Conservation (phyloP, 2,888 invertebrate species). For the Corythucha ciliata region DNA sequence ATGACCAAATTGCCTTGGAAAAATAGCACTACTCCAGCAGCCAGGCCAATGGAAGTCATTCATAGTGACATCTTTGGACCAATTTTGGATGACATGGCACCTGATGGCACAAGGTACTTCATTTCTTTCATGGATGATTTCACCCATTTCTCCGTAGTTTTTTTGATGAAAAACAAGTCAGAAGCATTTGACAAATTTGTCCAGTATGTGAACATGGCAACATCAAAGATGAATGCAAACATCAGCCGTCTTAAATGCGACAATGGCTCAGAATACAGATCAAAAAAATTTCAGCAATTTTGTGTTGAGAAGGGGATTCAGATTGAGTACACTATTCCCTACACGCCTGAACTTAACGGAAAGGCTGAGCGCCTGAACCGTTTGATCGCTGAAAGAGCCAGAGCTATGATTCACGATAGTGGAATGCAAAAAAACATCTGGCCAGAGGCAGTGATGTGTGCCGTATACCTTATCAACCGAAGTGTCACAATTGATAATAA, state of each 20-base stretch:
- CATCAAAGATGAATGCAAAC: neutral
- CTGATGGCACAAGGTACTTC: slow-evolving; percentile 15
- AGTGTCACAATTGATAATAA: slow-evolving; percentile 1
- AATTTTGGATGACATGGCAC: neutral
- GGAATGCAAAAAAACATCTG: slow-evolving; percentile 5
- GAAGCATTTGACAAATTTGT: slow-evolving; percentile 13
- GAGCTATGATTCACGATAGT: slow-evolving; percentile 7
- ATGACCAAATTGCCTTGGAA: slow-evolving; percentile 1
- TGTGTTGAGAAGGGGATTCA: slow-evolving; percentile 15
- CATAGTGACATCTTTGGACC: slow-evolving; percentile 7
- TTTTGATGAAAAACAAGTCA: slow-evolving; percentile 9
- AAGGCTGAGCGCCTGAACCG: slow-evolving; percentile 18
- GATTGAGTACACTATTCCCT: slow-evolving; percentile 15
- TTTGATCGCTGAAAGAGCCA: slow-evolving; percentile 14
- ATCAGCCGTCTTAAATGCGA: slow-evolving; percentile 8
- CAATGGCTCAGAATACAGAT: slow-evolving; percentile 14
- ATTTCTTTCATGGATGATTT: slow-evolving; percentile 21
- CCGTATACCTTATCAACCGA: slow-evolving; percentile 11
- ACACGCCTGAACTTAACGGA: slow-evolving; percentile 21
- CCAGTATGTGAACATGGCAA: slow-evolving; percentile 13
- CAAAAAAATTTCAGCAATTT: slow-evolving; percentile 6
- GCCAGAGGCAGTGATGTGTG: slow-evolving; percentile 15
- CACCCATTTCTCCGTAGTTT: slow-evolving; percentile 14
- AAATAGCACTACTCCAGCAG: neutral
- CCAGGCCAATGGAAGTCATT: slow-evolving; percentile 15